phyloP scores from a whole-genome alignment of 2,113 vertebrate genomes.

The Pachycephala philippinensis region DNA sequence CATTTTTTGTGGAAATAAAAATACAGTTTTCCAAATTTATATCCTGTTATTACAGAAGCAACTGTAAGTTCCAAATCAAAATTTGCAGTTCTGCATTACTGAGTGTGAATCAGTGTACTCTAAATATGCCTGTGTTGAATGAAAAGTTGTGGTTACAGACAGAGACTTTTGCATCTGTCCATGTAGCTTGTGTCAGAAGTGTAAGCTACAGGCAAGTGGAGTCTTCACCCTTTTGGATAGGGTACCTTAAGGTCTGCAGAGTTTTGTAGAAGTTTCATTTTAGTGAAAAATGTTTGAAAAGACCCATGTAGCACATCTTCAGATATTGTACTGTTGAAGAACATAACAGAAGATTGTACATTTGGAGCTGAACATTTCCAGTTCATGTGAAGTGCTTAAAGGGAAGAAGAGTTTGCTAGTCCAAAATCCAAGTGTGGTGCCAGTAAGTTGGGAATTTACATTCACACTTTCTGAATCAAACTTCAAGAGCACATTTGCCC shows the following conservation, averaged over 20 bases:
- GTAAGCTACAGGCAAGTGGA: neutral
- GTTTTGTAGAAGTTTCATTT: neutral
- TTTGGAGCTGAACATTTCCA: neutral
- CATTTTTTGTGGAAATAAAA: neutral
- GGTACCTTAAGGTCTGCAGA: neutral
- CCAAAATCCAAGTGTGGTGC: neutral
- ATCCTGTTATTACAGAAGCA: neutral
- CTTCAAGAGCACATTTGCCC: neutral
- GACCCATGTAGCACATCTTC: neutral
- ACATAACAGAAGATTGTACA: neutral
- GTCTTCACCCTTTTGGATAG: neutral
- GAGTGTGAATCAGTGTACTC: neutral
- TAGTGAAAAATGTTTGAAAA: neutral
- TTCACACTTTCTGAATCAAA: neutral
- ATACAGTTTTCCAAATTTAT: neutral
- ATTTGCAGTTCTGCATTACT: neutral
- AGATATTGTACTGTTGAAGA: neutral
- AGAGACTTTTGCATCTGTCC: neutral
- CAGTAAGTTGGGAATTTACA: neutral
- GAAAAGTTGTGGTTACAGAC: neutral
- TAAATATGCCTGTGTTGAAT: neutral
- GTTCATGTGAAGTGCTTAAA: neutral
- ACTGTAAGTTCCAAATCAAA: neutral
- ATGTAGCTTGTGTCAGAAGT: neutral
- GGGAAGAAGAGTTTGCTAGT: neutral